A percentile compares a stretch with the other conserved stretches of the same genome.
Evolutionary conservation across 2,797 vertebrate genomes (phyloP).

Genomic region (Mionectes olivaceus): DNA sequence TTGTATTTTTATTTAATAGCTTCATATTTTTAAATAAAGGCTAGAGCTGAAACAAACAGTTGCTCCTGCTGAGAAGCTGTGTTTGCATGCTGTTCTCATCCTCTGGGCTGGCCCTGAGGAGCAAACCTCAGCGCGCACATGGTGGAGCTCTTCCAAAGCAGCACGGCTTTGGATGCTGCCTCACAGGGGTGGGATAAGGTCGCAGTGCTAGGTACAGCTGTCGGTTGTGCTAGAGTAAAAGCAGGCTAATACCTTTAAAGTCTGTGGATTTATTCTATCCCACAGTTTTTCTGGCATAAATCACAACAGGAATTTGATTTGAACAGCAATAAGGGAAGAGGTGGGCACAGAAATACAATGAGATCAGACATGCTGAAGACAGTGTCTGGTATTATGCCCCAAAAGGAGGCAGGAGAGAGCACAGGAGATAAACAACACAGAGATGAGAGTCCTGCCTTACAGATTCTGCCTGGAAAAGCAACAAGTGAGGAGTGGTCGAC

Average conservation of each 20-base stretch:
- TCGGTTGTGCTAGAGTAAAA: not conserved
- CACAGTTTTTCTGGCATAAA: not conserved
- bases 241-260: not conserved
- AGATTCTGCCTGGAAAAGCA: not conserved
- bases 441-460: not conserved
- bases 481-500: not conserved
- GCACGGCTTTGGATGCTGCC: not conserved
- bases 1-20: not conserved
- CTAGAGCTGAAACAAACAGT: not conserved
- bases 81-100: not conserved
- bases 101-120: not conserved
- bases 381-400: not conserved
- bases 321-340: not conserved
- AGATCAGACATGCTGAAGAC: not conserved
- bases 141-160: not conserved
- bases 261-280: not conserved
- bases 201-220: not conserved
- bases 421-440: not conserved
- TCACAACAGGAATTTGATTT: not conserved
- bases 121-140: not conserved
- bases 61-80: not conserved
- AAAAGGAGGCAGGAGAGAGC: not conserved
- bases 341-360: not conserved
- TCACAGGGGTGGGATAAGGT: not conserved
- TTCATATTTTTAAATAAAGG: slow-evolving; percentile 12